Evolutionary conservation across 2,797 vertebrate genomes (phyloP), one percentile per base, ranked within the genome.

Genomic region (Australoheros facetus): DNA sequence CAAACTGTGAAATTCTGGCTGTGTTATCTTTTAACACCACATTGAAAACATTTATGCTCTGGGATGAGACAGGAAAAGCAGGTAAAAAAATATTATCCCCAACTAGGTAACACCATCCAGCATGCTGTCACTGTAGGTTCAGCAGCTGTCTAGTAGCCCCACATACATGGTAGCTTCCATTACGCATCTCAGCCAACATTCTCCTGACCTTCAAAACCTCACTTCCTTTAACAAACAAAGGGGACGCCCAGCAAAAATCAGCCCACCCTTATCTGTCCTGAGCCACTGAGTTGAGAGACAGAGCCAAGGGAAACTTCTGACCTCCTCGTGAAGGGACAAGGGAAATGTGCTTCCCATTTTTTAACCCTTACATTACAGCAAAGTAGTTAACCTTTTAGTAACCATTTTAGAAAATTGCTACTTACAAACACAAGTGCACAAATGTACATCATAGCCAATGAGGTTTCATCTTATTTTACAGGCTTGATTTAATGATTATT

Each of bases 191-290:
- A 56, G n/a, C 75, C 84, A 80, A 69, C 75, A 84, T 84, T 90
- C 87, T 71, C 83, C 88, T 89, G 92, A 93, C 94, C 91, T 93
- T 89, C 78, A 89, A 88, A 92, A 92, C 89, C 89, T 86, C 78
- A 86, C 92, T 95, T 95, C 94, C 95, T 90, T 92, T 87, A 56
- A 79, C 82, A 92, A 92, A 94, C 87, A 91, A 73, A 77, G 77
- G 71, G 75, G 58, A 74, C 56, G 56, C 82, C 78, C 59, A 19
- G 82, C 11, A 54, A 57, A 45, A 77, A 58, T 32, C 77, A 56
- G 55, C 71, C 80, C 71, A 59, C 39, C 79, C 75, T 84, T 73
- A 71, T 81, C 75, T 79, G 80, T 83, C 84, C 79, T 51, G 23
- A 54, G 74, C 42, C 56, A 77, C 69, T 66, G 83, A 84, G 84